Base-by-base conservation (phyloP, 2,797 vertebrate species). In the Semotilus atromaculatus region DNA sequence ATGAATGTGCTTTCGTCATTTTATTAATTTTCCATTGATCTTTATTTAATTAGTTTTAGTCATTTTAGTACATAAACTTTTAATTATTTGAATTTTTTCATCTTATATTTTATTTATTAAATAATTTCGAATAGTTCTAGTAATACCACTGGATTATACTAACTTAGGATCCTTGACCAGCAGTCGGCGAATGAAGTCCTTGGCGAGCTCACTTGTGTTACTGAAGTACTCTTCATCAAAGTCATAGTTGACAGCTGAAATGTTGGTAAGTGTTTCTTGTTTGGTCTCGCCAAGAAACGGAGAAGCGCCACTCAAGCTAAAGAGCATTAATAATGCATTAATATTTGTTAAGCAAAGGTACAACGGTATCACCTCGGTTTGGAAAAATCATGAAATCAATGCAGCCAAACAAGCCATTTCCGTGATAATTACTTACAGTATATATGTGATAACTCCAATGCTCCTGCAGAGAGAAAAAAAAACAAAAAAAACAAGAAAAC, bases 131-230 rank as follows among this genome's bases (percentile, higher is more conserved):
- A 73, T 7, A 53, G 9, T n/a, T 36, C n/a, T 11, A 51, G 51
- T 38, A 16, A 58, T 23, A 19, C 80, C 36, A 86, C 31, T 86
- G 60, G 62, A 11, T 60, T 71, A 45, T 11, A 86, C 96, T 70
- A 94, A 99, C 98, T 99, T 99, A 73, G 98, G 97, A 89, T 99
- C 98, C 80, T 99, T 99, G 89, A 99, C 98, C 0, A 99, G 93
- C 84, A 99, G 95, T 9, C 97, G 95, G 23, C 97, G 96, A 89
- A 99, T 99, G 91, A 99, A 99, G 93, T 99, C 98, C 90, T 99
- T 99, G 74, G 98, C 98, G 85, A 99, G 94, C 91, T 99, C 98
- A 0, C 98, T 99, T 89, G 98, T 99, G 91, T 95, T 98, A 93
- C 97, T 97, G 91, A 99, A 99, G 89, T 97, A 99, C 60, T 99